A percentile compares a stretch with the other conserved stretches of the same genome.
Conservation (phyloP, 2,888 invertebrate genomes). For the Lycia hirtaria region DNA sequence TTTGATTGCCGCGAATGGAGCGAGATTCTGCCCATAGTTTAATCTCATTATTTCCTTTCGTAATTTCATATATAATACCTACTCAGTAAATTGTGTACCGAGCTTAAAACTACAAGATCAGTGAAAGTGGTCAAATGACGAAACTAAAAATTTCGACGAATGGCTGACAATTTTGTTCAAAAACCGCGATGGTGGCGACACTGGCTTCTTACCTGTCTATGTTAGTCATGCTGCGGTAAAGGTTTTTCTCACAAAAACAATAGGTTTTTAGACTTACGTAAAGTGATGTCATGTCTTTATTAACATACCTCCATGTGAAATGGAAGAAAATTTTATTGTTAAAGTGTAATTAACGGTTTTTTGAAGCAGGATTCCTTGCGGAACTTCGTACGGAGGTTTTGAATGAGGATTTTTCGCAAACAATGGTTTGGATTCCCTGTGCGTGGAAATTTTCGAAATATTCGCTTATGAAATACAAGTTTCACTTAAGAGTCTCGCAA, state of each 20-base stretch:
- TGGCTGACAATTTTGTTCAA: neutral
- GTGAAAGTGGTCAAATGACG: neutral
- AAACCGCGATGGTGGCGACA: neutral
- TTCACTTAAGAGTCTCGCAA: neutral
- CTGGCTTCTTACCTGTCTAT: neutral
- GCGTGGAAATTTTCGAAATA: slow-evolving; percentile 19
- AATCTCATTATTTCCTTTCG: slow-evolving; percentile 36
- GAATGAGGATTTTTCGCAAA: slow-evolving; percentile 10
- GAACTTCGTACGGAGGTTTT: neutral
- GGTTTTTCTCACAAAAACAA: slow-evolving; percentile 33
- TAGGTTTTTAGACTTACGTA: slow-evolving; percentile 36
- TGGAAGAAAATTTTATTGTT: slow-evolving; percentile 40
- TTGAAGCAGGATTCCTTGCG: slow-evolving; percentile 32
- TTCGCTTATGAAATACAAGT: slow-evolving; percentile 12
- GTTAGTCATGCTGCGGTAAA: neutral
- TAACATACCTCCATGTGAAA: slow-evolving; percentile 40
- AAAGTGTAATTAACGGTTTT: slow-evolving; percentile 34
- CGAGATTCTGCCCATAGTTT: too few species aligned
- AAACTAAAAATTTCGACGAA: neutral
- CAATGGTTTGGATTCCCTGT: slow-evolving; percentile 20
- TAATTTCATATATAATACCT: slow-evolving; percentile 20
- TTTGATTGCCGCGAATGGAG: too few species aligned
- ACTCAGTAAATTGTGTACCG: slow-evolving; percentile 15
- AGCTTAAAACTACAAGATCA: neutral
- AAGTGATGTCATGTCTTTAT: slow-evolving; percentile 40